Percentiles rank a stretch among this genome's conserved stretches.
Evolutionary conservation across 2,888 invertebrate genomes (phyloP).

Genomic region (Eupithecia tripunctaria): DNA sequence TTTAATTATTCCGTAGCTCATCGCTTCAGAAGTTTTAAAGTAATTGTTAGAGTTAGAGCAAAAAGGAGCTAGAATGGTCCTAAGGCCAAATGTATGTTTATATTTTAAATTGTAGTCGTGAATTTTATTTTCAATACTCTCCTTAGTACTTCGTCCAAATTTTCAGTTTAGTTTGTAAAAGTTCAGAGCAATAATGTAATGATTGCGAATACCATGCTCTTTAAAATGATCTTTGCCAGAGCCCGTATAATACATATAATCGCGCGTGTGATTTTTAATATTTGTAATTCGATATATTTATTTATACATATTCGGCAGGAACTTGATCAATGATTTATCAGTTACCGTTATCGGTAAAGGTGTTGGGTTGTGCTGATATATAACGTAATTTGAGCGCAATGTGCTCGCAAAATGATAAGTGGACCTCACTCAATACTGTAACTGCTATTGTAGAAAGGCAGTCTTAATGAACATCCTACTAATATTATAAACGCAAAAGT

Average conservation of each 20-base stretch:
- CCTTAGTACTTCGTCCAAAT: too few species aligned
- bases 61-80: too few species aligned
- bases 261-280: not conserved
- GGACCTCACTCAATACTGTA: conserved; percentile 32
- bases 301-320: conserved; percentile 12
- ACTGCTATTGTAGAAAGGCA: conserved; percentile 21
- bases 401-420: conserved; percentile 29
- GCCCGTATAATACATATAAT: not conserved
- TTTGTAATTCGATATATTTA: not conserved
- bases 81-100: too few species aligned
- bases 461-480: not conserved
- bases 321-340: conserved; percentile 31
- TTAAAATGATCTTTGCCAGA: not conserved
- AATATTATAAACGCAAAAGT: too few species aligned
- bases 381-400: conserved; percentile 31
- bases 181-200: too few species aligned
- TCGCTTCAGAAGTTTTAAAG: too few species aligned
- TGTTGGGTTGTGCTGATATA: conserved; percentile 24
- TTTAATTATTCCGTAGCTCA: too few species aligned
- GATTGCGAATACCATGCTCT: not conserved
- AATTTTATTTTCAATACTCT: too few species aligned
- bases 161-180: too few species aligned
- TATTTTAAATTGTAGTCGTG: too few species aligned
- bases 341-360: conserved; percentile 26
- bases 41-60: too few species aligned